Evolutionary conservation across 2,797 vertebrate species (phyloP), one percentile per base, ranked within the genome.

Genomic region (Coregonus sp.): DNA sequence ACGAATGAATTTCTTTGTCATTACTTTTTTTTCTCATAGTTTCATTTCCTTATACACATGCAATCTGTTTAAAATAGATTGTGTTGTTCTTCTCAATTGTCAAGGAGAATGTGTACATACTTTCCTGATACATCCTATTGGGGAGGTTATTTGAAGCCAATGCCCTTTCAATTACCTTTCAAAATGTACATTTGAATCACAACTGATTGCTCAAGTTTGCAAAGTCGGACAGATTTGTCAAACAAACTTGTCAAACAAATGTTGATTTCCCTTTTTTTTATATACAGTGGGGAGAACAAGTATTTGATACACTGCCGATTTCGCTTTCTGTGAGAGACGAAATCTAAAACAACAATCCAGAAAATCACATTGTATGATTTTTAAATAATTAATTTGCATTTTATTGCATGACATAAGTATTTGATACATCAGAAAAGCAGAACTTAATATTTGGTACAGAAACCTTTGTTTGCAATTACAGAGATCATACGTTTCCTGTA

Each of bases 181-280:
- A 37, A 61, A 25, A 20, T 1, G 18, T 14, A 33, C 72, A 40
- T 33, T 63, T 3, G 15, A 35, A 37, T 40, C 52, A 16, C 12
- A 35, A 40, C 37, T 47, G 33, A 63, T 61, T 47, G 18, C 54
- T 37, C 9, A 18, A 56, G 72, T 59, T 20, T 40, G 9, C 16
- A 37, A 69, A 16, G 35, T 70, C 37, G 40, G 68, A 16, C 72
- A 40, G 33, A 61, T 63, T 61, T 61, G 37, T 51, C 51, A 73
- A 65, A 18, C 54, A 15, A 56, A 16, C 52, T 18, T n/a, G 3
- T 56, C 54, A 59, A 31, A 14, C 29, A 14, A 66, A 15, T 1
- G 20, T 29, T 52, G 20, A 25, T 37, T n/a, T 59, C 2, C 9
- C n/a, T 61, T 37, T 52, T 54, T 37, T 37, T 56, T 33, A 2